Base-by-base conservation (phyloP, 2,113 vertebrate species). In the Patagioenas fasciata region DNA sequence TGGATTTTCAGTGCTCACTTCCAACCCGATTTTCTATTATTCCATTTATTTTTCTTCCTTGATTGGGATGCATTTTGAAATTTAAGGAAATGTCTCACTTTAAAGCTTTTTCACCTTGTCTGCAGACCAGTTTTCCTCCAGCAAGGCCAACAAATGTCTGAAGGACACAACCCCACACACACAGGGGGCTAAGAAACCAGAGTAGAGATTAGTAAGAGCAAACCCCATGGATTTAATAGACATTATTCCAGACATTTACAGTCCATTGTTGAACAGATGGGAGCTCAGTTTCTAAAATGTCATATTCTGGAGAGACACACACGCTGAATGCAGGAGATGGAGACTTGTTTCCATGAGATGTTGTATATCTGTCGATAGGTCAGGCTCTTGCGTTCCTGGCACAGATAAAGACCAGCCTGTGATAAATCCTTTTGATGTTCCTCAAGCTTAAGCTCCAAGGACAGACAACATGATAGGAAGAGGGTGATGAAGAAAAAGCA, bases 361-460 rank as follows among this genome's bases (percentile, higher is more conserved):
- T 21, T 80, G 2, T 0, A 1, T 14, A 5, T 66, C 67, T 60
- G 28, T 15, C 1, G 7, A 73, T 38, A n/a, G 62, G 0, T 9
- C 0, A 0, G 47, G 32, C 34, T 42, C 44, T 42, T 12, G 31
- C 1, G 0, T 48, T 77, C 71, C 66, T 28, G 38, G 44, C 53
- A 10, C 47, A 61, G 71, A 73, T 72, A 74, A 79, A 53, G 25
- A 42, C 42, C 48, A 57, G 21, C 2, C 1, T 34, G 3, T 2
- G 18, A 61, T 44, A 88, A 88, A 82, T 40, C 78, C 31, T 64
- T 73, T 62, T 73, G 58, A 70, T 57, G 58, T 31, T 61, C 47
- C 54, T 80, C 50, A 28, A 1, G 5, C 40, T 66, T 20, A 23
- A 69, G 21, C 31, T 65, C 75, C 54, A 54, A 70, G 51, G 44